These are phyloP conservation scores for Anastrepha obliqua DNA, from an alignment of 1,140 invertebrate species.

Conservation along the genomic window DNA sequence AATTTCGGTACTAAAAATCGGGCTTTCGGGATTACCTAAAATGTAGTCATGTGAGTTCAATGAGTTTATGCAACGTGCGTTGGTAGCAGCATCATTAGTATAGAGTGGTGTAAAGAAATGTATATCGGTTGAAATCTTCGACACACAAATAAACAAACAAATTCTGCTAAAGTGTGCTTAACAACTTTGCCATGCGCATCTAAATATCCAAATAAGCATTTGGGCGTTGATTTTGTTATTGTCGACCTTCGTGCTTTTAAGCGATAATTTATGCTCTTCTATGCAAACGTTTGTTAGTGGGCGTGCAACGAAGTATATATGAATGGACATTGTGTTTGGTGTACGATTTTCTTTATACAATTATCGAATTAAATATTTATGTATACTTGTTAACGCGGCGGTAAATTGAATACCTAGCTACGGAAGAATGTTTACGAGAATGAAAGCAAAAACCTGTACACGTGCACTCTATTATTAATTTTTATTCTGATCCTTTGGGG, in stretches of 20 bases:
- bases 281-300: neutral
- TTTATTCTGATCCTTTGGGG: too few species aligned
- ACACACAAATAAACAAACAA: neutral
- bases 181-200: neutral
- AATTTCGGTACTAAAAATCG: too few species aligned
- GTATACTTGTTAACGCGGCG: neutral
- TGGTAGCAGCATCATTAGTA: neutral
- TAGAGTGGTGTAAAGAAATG: neutral
- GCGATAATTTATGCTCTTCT: neutral
- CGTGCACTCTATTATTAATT: too few species aligned
- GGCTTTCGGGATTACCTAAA: too few species aligned
- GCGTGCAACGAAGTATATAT: neutral
- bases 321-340: neutral
- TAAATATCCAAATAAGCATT: neutral
- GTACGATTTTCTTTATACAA: neutral
- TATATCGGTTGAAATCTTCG: neutral
- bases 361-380: conserved; percentile 7
- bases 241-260: neutral
- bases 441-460: too few species aligned
- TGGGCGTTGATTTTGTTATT: neutral
- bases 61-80: too few species aligned
- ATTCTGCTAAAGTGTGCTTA: neutral
- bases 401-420: neutral
- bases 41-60: too few species aligned
- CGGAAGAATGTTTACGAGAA: too few species aligned